These are phyloP conservation scores for Temnothorax ravouxi DNA, from an alignment of 2,888 invertebrate species.

Conservation along the genomic window DNA sequence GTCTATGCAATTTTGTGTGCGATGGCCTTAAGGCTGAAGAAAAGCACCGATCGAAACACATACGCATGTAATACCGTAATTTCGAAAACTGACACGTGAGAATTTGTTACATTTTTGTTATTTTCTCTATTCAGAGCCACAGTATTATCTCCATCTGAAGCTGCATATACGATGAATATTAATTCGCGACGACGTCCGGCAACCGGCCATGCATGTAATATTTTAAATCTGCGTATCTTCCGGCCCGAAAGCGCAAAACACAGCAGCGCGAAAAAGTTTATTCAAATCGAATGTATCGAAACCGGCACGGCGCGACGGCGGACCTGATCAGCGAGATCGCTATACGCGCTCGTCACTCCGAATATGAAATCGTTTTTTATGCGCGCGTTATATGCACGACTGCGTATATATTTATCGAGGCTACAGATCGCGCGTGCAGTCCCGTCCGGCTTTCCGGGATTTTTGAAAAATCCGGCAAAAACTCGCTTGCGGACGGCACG, in stretches of 20 bases:
- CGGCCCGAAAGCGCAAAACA: constrained; percentile 45
- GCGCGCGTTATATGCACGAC: constrained; percentile 72
- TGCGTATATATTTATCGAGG: constrained; percentile 70
- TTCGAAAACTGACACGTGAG: background rate
- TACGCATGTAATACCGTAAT: background rate
- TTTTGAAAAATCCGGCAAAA: constrained; percentile 76
- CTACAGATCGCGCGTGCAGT: constrained; percentile 62
- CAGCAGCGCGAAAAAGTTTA: constrained; percentile 64
- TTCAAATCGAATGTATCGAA: constrained; percentile 65
- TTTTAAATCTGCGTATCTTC: constrained; percentile 50
- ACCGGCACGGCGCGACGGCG: constrained; percentile 25
- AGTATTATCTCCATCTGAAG: constrained; percentile 25
- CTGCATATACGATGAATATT: constrained; percentile 49
- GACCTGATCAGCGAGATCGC: constrained; percentile 59
- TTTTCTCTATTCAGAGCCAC: background rate
- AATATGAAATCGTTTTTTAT: constrained; percentile 71
- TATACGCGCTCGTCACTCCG: constrained; percentile 43
- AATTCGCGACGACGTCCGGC: constrained; percentile 39
- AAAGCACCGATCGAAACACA: constrained; percentile 9
- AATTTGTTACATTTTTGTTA: constrained; percentile 1
- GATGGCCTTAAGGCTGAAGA: no score
- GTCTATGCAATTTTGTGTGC: no score
- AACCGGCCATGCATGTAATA: constrained; percentile 18
- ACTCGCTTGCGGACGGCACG: constrained; percentile 68
- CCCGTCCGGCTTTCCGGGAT: constrained; percentile 74